Evolutionary conservation across 2,888 invertebrate genomes (phyloP), one percentile per base, ranked within the genome.

Genomic region (Acrocyrtus sp.): DNA sequence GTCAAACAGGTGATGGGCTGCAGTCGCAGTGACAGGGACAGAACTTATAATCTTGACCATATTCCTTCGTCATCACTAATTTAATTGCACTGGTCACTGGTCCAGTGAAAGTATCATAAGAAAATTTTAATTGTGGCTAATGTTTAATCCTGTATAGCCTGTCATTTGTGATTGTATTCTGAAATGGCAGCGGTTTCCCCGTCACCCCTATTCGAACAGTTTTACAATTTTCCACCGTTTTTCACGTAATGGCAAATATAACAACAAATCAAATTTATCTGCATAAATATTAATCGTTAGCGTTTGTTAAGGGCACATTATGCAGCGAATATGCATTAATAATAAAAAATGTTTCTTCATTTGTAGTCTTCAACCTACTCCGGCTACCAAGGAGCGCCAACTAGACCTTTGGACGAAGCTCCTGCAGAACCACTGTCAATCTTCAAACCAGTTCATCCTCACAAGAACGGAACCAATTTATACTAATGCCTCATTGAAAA

Each of bases 201-300:
- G 21, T 21, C 29, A 4, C 50, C 50, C 10, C 3, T 47, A 8
- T 29, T 48, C 29, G 66, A 66, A 6, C 56, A 66, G 48, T 66
- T 66, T 21, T 74, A 74, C 63, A 63, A 24, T n/a, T 74, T 68
- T 63, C 74, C 74, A 19, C 74, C 74, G 2, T 63, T 74, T 26
- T 74, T 74, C 62, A 74, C 74, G 74, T 74, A 54, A 74, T 51
- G 24, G 21, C 12, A 10, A 10, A 39, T 10, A 39, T 10, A 10
- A 39, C 6, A 39, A 39, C 39, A 10, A 10, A 10, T 39, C 6
- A 39, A 39, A 39, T 39, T 39, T 39, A 10, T 10, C 6, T 39
- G 12, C 39, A 6, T 12, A 12, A 39, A 10, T 39, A 10, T 39
- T 12, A 10, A 10, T 12, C 39, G 39, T 10, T 39, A 53, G 39